Percentiles rank a stretch among this genome's conserved stretches.
These are phyloP conservation scores for Formica selysi DNA, from an alignment of 1,140 invertebrate species.

Conservation along the genomic window DNA sequence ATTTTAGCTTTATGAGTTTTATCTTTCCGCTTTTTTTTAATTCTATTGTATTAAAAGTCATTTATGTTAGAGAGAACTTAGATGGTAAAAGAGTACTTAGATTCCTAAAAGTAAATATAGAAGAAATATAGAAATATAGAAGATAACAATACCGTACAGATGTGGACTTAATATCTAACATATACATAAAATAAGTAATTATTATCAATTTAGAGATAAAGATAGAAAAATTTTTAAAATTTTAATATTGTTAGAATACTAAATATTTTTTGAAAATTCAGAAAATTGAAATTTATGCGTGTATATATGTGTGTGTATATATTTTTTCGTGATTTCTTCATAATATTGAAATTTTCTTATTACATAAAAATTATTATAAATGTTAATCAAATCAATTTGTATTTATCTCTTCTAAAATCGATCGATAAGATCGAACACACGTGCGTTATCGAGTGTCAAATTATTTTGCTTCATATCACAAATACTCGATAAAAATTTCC, in stretches of 20 bases:
- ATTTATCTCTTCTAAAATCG: conserved; percentile 10
- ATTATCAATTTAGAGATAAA: background rate
- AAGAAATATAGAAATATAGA: background rate
- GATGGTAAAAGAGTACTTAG: background rate
- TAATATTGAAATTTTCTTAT: conserved; percentile 1
- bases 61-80: background rate
- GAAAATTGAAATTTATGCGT: background rate
- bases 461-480: background rate
- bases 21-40: background rate
- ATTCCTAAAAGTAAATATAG: background rate
- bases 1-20: conserved; percentile 8
- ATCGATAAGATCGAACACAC: conserved; percentile 18
- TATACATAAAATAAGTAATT: background rate
- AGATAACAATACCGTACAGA: background rate
- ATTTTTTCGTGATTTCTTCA: conserved; percentile 6
- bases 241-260: background rate
- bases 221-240: background rate
- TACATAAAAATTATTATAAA: background rate
- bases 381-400: background rate
- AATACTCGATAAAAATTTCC: conserved; percentile 11
- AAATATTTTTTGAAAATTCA: background rate
- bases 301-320: too few relatives aligned
- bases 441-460: background rate
- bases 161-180: background rate
- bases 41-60: conserved; percentile 5